Base-by-base conservation (phyloP, 2,888 invertebrate genomes). In the Nomada ruficornis region DNA sequence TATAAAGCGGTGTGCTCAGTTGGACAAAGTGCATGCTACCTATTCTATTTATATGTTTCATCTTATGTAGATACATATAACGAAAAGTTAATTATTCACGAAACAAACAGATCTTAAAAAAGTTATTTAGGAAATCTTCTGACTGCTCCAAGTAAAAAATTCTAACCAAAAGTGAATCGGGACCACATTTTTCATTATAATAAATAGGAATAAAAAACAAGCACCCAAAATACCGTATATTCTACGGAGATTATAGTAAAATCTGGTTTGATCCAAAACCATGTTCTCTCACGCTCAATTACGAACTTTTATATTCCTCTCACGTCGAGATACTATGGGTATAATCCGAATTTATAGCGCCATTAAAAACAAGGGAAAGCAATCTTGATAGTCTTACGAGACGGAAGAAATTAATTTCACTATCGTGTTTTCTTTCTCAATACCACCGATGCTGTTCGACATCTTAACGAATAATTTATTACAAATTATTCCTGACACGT, bases 261-360 rank as follows among this genome's bases (percentile, higher is more conserved):
- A 44, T 63, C 7, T 44, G 11, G 15, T 29, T n/a, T 7, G n/a
- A 44, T 50, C 47, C 15, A 10, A 5, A 29, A 36, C 29, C 3
- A 55, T 11, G 23, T 23, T 55, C 20, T 13, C 44, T 23, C 9
- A 15, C 9, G 44, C 9, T 63, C 44, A 9, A 44, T 42, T 20
- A 20, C 15, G 9, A 42, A 44, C 44, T 44, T 63, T 50, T 26
- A 65, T 65, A 26, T 29, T 13, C 50, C 2, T 18, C 29, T 3
- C n/a, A 50, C 26, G 44, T 65, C 15, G 10, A 5, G 13, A 4
- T 29, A n/a, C 10, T 11, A 26, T 15, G n/a, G n/a, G 5, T 7
- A 11, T 50, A 26, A 50, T 65, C n/a, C 47, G 50, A 65, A 65
- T 65, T 65, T 65, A 65, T 65, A 18, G 50, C 7, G 13, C 7